phyloP scores from a whole-genome alignment of 2,888 invertebrate genomes.

The Acrobasis consociella region DNA sequence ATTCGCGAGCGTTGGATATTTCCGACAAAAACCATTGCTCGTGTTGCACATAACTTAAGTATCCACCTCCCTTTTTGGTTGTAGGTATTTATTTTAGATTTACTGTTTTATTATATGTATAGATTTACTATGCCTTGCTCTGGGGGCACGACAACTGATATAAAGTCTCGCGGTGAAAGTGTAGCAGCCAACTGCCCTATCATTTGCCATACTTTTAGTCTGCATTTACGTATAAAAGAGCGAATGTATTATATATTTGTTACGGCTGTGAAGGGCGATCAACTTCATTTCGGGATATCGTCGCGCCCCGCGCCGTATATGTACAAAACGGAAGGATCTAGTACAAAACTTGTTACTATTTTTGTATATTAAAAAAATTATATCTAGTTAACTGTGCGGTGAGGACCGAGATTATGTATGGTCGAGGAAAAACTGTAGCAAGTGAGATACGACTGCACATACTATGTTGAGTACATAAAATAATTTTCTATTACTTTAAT shows the following conservation, averaged over 20 bases:
- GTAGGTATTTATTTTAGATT: too few relatives aligned
- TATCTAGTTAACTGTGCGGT: conserved; percentile 68
- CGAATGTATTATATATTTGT: conserved; percentile 34
- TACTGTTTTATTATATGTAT: too few relatives aligned
- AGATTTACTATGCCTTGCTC: too few relatives aligned
- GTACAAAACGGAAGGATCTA: conserved; percentile 78
- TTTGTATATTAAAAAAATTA: conserved; percentile 76
- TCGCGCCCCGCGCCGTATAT: conserved; percentile 65
- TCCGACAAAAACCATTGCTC: too few relatives aligned
- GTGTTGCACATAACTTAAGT: too few relatives aligned
- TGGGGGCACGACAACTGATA: too few relatives aligned
- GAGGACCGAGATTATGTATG: conserved; percentile 47
- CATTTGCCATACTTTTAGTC: conserved; percentile 11
- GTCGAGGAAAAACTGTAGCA: conserved; percentile 42
- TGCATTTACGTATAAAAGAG: conserved; percentile 26
- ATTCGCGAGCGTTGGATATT: too few relatives aligned
- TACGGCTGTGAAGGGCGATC: conserved; percentile 47
- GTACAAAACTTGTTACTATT: conserved; percentile 82
- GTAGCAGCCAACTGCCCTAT: not conserved
- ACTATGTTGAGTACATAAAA: conserved; percentile 26
- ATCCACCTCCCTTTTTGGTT: too few relatives aligned
- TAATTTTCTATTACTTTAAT: not conserved
- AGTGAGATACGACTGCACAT: conserved; percentile 26
- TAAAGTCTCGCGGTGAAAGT: too few relatives aligned
- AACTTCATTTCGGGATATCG: conserved; percentile 24